Evolutionary conservation across 2,888 invertebrate species (phyloP).

Genomic region (Aporophyla nigra): DNA sequence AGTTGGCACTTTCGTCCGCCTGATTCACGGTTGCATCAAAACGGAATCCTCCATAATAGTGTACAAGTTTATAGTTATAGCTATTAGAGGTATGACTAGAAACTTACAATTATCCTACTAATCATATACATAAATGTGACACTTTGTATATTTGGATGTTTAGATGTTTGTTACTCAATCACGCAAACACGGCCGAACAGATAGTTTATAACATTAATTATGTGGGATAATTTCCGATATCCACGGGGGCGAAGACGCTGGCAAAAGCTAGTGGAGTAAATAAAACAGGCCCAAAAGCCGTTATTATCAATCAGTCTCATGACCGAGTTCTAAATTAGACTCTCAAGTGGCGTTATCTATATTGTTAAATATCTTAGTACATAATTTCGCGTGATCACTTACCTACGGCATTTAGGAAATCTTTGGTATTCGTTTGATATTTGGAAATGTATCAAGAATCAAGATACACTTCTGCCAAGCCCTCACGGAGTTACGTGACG

Average conservation of each 20-base stretch:
- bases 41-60: background rate
- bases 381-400: background rate
- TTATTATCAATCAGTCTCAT: background rate
- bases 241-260: no score
- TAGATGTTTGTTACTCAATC: no score
- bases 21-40: background rate
- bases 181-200: no score
- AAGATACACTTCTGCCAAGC: conserved; percentile 26
- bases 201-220: no score
- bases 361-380: background rate
- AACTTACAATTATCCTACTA: background rate
- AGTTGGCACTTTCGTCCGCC: background rate
- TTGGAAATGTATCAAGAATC: conserved; percentile 51
- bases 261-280: background rate
- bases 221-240: no score
- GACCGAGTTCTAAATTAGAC: background rate
- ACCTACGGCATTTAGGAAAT: conserved; percentile 14
- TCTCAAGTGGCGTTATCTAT: background rate
- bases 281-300: background rate
- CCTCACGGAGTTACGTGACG: conserved; percentile 1
- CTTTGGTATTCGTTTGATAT: conserved; percentile 14
- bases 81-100: background rate
- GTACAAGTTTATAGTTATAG: background rate
- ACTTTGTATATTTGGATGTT: no score
- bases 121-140: no score